Conservation (phyloP, 92 coral and sea anemone genomes). For the Paragorgia papillata region DNA sequence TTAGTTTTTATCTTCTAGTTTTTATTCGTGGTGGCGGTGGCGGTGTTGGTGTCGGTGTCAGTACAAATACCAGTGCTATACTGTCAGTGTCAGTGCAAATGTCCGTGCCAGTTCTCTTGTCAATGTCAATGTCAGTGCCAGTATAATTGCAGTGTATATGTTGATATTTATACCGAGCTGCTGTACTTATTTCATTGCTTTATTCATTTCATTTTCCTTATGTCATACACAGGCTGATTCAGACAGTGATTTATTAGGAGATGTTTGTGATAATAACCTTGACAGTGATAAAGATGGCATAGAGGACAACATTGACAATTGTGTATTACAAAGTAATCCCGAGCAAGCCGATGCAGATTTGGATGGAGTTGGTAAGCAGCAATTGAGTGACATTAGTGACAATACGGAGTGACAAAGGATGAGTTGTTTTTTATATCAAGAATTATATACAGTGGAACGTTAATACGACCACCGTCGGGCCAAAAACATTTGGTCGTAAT, state of each 20-base stretch:
- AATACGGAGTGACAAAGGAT: too few species aligned
- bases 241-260: slow-evolving; percentile 80
- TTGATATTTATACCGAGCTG: too few species aligned
- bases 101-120: not conserved
- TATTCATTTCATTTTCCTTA: too few species aligned
- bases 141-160: not conserved
- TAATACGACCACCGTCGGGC: too few species aligned
- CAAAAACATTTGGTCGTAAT: too few species aligned
- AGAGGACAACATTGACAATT: slow-evolving; percentile 87
- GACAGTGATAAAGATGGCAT: slow-evolving; percentile 89
- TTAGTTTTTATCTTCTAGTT: slow-evolving; percentile 19
- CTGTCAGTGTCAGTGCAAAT: not conserved
- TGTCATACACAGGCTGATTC: slow-evolving; percentile 61
- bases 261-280: slow-evolving; percentile 71
- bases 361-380: slow-evolving; percentile 73
- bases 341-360: slow-evolving; percentile 82
- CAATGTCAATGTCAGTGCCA: not conserved
- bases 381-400: too few species aligned
- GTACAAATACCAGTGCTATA: not conserved
- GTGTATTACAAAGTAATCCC: slow-evolving; percentile 68
- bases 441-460: too few species aligned
- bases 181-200: too few species aligned
- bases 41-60: not conserved
- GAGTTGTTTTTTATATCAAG: too few species aligned
- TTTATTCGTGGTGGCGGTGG: too few species aligned